Conservation (phyloP, 92 coral and sea anemone species). For the Porites evermanni region DNA sequence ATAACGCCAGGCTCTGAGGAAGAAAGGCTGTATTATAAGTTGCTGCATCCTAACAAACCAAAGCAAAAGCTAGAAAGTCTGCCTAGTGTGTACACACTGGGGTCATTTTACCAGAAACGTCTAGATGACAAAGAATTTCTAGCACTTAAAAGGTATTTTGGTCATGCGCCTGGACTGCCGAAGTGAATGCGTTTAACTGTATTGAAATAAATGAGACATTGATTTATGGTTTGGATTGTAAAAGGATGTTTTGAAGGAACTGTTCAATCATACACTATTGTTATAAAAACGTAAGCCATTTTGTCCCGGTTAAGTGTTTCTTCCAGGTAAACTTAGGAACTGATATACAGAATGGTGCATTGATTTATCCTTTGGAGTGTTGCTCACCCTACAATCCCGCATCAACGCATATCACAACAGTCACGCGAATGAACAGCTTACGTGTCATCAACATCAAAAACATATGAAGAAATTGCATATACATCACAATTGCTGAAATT, state of each 20-base stretch:
- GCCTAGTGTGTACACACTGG: conserved; percentile 26
- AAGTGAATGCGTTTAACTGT: conserved; percentile 53
- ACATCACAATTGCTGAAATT: neutral
- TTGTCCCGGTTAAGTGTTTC: neutral
- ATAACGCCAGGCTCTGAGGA: conserved; percentile 33
- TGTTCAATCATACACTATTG: conserved; percentile 25
- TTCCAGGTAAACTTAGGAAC: conserved; percentile 1
- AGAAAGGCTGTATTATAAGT: conserved; percentile 41
- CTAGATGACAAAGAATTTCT: conserved; percentile 37
- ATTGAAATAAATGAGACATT: conserved; percentile 1
- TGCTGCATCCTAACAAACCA: conserved; percentile 41
- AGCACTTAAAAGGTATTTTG: conserved; percentile 43
- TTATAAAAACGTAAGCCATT: neutral
- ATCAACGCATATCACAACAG: neutral
- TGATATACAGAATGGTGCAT: neutral
- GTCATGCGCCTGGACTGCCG: conserved; percentile 42
- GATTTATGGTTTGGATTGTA: conserved; percentile 39
- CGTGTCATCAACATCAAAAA: neutral
- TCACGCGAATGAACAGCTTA: neutral
- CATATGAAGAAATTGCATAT: neutral
- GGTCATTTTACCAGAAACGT: conserved; percentile 22
- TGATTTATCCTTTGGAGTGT: conserved; percentile 22
- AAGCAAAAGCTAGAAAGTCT: conserved; percentile 20
- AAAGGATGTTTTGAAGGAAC: conserved; percentile 23
- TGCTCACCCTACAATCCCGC: neutral